A percentile compares a stretch with the other conserved stretches of the same genome.
Evolutionary conservation across 2,888 invertebrate genomes (phyloP).

Genomic region (Aphodius sticticus): DNA sequence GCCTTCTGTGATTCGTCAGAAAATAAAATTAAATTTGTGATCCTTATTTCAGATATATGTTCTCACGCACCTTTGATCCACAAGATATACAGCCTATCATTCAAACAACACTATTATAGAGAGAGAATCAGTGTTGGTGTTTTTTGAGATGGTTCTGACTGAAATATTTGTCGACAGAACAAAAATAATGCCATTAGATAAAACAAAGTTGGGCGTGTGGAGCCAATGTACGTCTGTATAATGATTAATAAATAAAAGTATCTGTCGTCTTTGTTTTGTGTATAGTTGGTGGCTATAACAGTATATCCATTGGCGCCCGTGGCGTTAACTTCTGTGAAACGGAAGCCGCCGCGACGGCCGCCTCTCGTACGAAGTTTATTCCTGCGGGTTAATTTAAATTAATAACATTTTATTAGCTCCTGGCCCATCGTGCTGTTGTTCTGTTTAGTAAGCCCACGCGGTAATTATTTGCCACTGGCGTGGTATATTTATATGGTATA

Average conservation of each 20-base stretch:
- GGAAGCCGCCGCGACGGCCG: constrained; percentile 17
- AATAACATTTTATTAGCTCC: constrained; percentile 23
- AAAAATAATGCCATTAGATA: background rate
- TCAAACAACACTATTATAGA: constrained; percentile 9
- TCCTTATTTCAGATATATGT: background rate
- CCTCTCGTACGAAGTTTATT: constrained; percentile 17
- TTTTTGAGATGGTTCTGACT: background rate
- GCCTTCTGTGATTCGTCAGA: background rate
- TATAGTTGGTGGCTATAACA: constrained; percentile 15
- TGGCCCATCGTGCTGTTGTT: constrained; percentile 8
- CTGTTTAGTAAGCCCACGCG: background rate
- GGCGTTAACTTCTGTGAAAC: constrained; percentile 21
- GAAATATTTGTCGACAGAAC: constrained; percentile 16
- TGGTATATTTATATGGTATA: background rate
- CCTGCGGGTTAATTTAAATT: constrained; percentile 24
- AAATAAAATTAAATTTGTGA: constrained; percentile 20
- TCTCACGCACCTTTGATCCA: background rate
- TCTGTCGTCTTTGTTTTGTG: constrained; percentile 23
- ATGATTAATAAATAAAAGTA: constrained; percentile 20
- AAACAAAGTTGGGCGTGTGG: background rate
- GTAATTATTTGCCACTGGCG: background rate
- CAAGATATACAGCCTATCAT: constrained; percentile 19
- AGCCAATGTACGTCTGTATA: background rate
- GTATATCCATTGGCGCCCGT: constrained; percentile 22
- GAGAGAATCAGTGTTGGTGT: constrained; percentile 8